A percentile compares a stretch with the other conserved stretches of the same genome.
Evolutionary conservation across 1,140 invertebrate genomes (phyloP).

Genomic region (Caligus rogercresseyi): DNA sequence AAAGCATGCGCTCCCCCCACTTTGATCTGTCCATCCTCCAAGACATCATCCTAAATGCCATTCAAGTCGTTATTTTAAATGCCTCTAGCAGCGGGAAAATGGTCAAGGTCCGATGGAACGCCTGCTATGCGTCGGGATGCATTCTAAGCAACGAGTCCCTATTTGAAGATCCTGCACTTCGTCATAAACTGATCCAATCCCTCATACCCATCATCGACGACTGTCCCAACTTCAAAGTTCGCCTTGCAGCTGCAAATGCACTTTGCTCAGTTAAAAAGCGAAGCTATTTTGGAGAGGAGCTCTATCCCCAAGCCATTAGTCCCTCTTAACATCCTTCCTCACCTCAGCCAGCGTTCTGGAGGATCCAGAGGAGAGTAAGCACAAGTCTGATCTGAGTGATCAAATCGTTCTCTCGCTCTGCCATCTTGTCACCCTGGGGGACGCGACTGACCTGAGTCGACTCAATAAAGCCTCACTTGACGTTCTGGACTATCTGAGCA

Average conservation of each 20-base stretch:
- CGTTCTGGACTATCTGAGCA: neutral
- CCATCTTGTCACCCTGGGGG: neutral
- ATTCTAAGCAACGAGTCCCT: neutral
- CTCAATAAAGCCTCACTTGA: neutral
- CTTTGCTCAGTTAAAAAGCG: neutral
- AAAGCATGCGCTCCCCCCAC: neutral
- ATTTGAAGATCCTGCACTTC: neutral
- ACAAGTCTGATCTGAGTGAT: neutral
- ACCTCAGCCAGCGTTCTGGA: neutral
- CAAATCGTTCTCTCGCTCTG: neutral
- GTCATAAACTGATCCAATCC: neutral
- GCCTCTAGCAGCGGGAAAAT: neutral
- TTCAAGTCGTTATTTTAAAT: neutral
- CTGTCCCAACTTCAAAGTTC: neutral
- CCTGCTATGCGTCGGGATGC: neutral
- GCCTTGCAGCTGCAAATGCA: neutral
- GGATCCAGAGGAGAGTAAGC: neutral
- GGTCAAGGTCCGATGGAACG: neutral
- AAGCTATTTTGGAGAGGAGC: neutral
- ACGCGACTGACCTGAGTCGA: neutral
- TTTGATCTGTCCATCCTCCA: neutral
- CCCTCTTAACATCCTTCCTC: neutral
- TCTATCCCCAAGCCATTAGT: neutral
- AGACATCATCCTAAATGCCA: neutral
- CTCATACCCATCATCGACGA: neutral